Evolutionary conservation across 2,888 invertebrate species (phyloP).

Genomic region (Ophioninae sp.): DNA sequence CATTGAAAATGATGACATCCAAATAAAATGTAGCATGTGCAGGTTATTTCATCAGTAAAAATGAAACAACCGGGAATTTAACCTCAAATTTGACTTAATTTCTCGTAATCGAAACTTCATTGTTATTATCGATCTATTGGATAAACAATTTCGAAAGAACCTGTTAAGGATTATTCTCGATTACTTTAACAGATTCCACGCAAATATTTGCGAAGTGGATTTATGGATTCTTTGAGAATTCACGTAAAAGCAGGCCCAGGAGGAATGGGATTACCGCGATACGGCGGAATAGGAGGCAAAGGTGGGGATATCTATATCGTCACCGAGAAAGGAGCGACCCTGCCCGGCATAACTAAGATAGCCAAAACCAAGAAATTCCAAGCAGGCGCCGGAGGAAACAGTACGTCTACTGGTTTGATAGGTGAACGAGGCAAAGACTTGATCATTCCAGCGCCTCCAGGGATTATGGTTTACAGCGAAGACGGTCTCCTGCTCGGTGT

Average conservation of each 20-base stretch:
- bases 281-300: conserved; percentile 94
- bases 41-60: too few species aligned
- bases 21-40: neutral
- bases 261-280: conserved; percentile 89
- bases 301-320: conserved; percentile 92
- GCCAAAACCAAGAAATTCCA: conserved; percentile 84
- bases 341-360: conserved; percentile 82
- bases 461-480: conserved; percentile 88
- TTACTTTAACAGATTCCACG: conserved; percentile 78
- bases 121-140: neutral
- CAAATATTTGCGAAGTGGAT: conserved; percentile 83
- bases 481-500: conserved; percentile 85
- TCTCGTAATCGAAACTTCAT: neutral
- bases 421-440: conserved; percentile 89
- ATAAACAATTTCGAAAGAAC: neutral
- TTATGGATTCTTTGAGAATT: conserved; percentile 91
- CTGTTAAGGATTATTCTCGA: neutral
- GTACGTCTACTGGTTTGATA: conserved; percentile 87
- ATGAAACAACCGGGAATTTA: too few species aligned
- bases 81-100: too few species aligned
- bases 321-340: conserved; percentile 84
- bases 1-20: neutral
- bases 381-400: conserved; percentile 89
- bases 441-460: conserved; percentile 90
- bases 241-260: conserved; percentile 93